These are phyloP conservation scores for Epinephelus moara DNA, from an alignment of 2,113 vertebrate genomes.

Conservation along the genomic window DNA sequence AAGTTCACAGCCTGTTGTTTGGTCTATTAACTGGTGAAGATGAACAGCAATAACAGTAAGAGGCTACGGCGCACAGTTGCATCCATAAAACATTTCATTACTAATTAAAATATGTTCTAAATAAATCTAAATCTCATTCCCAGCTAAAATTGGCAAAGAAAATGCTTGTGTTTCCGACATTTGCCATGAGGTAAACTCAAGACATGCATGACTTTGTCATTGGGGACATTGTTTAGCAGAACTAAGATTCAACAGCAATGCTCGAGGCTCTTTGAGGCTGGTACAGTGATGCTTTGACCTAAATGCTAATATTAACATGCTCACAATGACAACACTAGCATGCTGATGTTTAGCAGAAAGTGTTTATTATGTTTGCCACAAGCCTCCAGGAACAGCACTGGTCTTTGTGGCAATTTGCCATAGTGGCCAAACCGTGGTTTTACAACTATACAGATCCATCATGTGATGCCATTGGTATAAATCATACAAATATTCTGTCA, in stretches of 20 bases:
- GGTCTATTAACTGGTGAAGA: slow-evolving; percentile 16
- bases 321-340: background rate
- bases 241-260: background rate
- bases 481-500: too few species aligned
- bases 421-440: too few species aligned
- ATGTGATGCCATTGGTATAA: too few species aligned
- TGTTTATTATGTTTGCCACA: background rate
- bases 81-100: slow-evolving; percentile 11
- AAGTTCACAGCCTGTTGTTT: slow-evolving; percentile 11
- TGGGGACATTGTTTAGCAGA: background rate
- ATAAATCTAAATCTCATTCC: background rate
- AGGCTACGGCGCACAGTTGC: background rate
- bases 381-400: too few species aligned
- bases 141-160: background rate
- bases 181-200: background rate
- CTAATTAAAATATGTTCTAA: slow-evolving; percentile 2
- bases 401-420: too few species aligned
- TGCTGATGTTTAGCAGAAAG: background rate
- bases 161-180: background rate
- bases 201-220: background rate
- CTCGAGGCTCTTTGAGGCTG: background rate
- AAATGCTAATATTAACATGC: background rate
- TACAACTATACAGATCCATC: too few species aligned
- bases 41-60: slow-evolving; percentile 4
- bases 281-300: background rate